phyloP scores from a whole-genome alignment of 2,797 vertebrate genomes.

The Tamandua tetradactyla region DNA sequence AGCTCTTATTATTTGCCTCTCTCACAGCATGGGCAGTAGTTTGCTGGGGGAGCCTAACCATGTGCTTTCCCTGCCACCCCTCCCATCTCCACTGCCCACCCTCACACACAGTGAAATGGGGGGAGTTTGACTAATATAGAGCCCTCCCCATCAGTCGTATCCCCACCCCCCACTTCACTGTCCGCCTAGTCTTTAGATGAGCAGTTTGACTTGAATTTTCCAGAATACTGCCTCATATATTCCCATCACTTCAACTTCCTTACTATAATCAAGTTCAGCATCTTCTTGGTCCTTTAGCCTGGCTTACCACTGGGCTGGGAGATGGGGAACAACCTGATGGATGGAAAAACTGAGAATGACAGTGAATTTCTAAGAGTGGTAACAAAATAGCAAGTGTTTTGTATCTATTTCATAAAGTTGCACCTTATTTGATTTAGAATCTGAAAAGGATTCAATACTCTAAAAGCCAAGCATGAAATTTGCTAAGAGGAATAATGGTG shows the following conservation, averaged over 20 bases:
- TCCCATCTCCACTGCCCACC: neutral
- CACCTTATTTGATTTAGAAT: neutral
- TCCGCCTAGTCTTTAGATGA: neutral
- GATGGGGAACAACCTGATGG: neutral
- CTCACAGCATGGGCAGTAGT: accelerated
- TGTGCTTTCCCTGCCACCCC: too few relatives aligned
- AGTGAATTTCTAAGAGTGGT: neutral
- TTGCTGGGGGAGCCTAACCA: accelerated
- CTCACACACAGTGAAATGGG: neutral
- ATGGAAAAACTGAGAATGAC: neutral
- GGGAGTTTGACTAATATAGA: neutral
- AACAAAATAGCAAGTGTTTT: neutral
- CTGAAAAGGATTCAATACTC: neutral
- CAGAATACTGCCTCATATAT: neutral
- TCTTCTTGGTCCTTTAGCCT: neutral
- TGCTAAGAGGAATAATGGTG: neutral
- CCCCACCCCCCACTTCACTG: too few relatives aligned
- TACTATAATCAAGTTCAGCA: accelerated
- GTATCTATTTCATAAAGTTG: neutral
- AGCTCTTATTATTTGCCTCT: neutral
- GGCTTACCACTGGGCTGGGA: neutral
- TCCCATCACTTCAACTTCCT: neutral
- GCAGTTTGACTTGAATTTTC: neutral
- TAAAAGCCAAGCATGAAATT: neutral
- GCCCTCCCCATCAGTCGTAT: neutral